phyloP scores from a whole-genome alignment of 2,797 vertebrate species.

The Chanos chanos region DNA sequence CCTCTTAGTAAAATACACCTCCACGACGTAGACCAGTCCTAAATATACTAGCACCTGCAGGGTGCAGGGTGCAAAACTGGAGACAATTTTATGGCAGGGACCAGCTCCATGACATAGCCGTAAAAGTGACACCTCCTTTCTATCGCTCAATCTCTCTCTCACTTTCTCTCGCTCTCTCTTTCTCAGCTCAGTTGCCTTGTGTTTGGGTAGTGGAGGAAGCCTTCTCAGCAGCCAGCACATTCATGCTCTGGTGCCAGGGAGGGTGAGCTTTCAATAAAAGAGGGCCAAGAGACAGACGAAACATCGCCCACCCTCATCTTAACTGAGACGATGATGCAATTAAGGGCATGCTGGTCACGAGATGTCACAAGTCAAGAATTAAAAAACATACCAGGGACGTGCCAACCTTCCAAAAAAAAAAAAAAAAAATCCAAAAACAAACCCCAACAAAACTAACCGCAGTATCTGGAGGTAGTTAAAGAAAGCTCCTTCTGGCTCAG shows the following conservation, averaged over 20 bases:
- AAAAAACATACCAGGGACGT: constrained; percentile 51
- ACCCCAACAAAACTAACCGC: constrained; percentile 27
- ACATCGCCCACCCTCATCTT: constrained; percentile 24
- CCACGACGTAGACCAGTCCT: too few species aligned
- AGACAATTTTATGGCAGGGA: too few species aligned
- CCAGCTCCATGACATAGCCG: too few species aligned
- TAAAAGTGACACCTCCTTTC: too few species aligned
- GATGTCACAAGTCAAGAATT: constrained; percentile 36
- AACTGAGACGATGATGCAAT: constrained; percentile 35
- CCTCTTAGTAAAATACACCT: too few species aligned
- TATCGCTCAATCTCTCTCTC: too few species aligned
- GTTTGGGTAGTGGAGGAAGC: not conserved
- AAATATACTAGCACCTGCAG: too few species aligned
- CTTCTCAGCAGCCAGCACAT: constrained; percentile 12
- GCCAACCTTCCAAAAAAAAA: not conserved
- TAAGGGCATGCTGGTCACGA: constrained; percentile 38
- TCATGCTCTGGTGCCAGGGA: constrained; percentile 33
- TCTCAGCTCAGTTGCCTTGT: too few species aligned
- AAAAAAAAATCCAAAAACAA: too few species aligned
- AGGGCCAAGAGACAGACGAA: constrained; percentile 18
- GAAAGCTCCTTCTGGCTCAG: constrained; percentile 43
- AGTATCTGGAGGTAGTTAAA: constrained; percentile 38
- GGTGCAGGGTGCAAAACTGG: too few species aligned
- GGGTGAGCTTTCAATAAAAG: constrained; percentile 50
- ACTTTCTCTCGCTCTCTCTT: too few species aligned